phyloP scores from a whole-genome alignment of 2,888 invertebrate genomes.

The Eupithecia tripunctaria region DNA sequence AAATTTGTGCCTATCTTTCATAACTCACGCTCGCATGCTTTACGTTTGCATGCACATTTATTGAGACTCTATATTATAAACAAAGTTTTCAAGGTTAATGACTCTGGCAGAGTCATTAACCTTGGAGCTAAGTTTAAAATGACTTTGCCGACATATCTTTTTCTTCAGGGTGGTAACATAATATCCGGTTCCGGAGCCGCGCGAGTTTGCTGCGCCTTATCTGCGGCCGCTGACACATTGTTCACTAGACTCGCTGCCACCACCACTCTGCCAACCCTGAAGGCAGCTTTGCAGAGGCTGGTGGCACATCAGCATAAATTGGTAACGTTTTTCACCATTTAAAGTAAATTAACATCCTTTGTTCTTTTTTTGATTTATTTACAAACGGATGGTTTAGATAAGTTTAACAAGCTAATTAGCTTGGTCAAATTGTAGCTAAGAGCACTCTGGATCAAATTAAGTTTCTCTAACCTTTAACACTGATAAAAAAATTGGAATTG shows the following conservation, averaged over 20 bases:
- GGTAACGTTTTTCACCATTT: conserved; percentile 61
- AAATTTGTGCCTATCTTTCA: too few species aligned
- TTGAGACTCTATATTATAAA: background rate
- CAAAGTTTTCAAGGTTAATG: background rate
- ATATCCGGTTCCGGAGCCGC: conserved; percentile 92
- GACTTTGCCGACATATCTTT: background rate
- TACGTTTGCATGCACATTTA: too few species aligned
- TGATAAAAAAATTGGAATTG: too few species aligned
- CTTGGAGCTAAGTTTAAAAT: too few species aligned
- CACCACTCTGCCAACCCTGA: conserved; percentile 92
- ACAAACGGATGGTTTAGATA: background rate
- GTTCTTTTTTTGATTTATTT: background rate
- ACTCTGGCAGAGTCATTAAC: too few species aligned
- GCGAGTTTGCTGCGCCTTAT: conserved; percentile 94
- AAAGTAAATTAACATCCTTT: background rate
- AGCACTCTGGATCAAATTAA: too few species aligned
- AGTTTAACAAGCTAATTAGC: too few species aligned
- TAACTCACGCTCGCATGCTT: too few species aligned
- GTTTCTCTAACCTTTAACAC: too few species aligned
- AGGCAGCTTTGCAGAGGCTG: conserved; percentile 91
- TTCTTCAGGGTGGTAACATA: conserved; percentile 77
- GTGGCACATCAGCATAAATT: conserved; percentile 94
- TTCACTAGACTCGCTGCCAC: conserved; percentile 95
- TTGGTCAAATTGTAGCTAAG: too few species aligned
- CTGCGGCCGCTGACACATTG: conserved; percentile 95